phyloP scores from a whole-genome alignment of 2,113 vertebrate genomes.

The Syngnathus floridae region DNA sequence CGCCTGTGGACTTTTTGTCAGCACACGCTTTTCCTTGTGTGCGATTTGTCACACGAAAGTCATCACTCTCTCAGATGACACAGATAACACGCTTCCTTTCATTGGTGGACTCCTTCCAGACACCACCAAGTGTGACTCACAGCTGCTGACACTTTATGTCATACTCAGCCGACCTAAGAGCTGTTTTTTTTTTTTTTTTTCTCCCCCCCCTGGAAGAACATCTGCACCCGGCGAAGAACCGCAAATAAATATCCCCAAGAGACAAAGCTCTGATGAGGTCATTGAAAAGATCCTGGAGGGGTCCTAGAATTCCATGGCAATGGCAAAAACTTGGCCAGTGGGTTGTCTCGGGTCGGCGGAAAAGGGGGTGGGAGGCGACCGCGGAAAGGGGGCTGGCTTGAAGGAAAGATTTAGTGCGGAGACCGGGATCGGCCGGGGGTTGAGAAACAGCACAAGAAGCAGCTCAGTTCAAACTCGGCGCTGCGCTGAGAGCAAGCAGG shows the following conservation, averaged over 20 bases:
- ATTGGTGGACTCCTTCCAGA: constrained; percentile 37
- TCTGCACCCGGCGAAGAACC: constrained; percentile 41
- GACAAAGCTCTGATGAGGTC: constrained; percentile 15
- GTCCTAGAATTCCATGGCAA: constrained; percentile 19
- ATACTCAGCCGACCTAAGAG: constrained; percentile 41
- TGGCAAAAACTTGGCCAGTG: constrained; percentile 57
- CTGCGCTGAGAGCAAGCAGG: constrained; percentile 49
- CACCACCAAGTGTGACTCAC: constrained; percentile 53
- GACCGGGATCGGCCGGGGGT: constrained; percentile 30
- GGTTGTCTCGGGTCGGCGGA: constrained; percentile 46
- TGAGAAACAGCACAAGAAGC: constrained; percentile 9
- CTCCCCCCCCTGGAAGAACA: constrained; percentile 36
- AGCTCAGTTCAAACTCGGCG: constrained; percentile 51
- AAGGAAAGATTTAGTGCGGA: constrained; percentile 54
- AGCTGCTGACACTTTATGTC: constrained; percentile 57
- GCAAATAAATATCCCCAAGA: constrained; percentile 30
- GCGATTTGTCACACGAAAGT: constrained; percentile 13
- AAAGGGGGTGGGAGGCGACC: constrained; percentile 24
- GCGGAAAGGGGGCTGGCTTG: constrained; percentile 52
- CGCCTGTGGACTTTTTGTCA: neutral
- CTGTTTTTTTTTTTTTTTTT: constrained; percentile 36
- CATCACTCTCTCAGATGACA: constrained; percentile 23
- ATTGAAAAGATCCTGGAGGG: constrained; percentile 13
- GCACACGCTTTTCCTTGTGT: neutral
- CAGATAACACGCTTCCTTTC: constrained; percentile 12